Evolutionary conservation across 2,888 invertebrate genomes (phyloP).

Genomic region (Patella pellucida): DNA sequence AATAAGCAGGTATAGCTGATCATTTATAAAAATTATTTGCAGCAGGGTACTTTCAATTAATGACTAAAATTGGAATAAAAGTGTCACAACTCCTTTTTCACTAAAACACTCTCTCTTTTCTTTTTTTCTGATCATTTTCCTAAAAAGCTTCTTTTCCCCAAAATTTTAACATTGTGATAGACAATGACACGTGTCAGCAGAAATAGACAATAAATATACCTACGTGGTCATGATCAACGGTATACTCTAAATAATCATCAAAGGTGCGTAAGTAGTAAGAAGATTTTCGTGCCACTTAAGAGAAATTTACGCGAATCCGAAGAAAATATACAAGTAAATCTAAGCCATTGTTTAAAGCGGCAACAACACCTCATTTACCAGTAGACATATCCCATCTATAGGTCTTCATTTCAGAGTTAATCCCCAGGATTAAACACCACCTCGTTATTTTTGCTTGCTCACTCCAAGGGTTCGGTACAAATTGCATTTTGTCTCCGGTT

Average conservation of each 20-base stretch:
- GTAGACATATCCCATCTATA: background rate
- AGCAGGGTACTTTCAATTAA: no score
- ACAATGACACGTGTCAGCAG: conserved; percentile 3
- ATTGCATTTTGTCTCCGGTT: background rate
- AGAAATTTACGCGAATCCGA: background rate
- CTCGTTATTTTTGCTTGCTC: background rate
- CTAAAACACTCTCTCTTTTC: no score
- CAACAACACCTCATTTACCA: background rate
- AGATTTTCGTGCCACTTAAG: conserved; percentile 9
- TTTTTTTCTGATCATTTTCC: no score
- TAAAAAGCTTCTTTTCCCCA: no score
- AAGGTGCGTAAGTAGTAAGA: background rate
- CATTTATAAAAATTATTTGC: no score
- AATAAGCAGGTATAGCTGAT: no score
- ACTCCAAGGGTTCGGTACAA: background rate
- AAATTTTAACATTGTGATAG: no score
- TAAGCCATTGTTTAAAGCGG: background rate
- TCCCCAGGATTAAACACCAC: background rate
- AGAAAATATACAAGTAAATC: background rate
- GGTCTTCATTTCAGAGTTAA: background rate
- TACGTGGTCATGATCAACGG: background rate
- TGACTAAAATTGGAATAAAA: no score
- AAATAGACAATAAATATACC: background rate
- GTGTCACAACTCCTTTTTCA: no score
- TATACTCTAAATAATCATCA: background rate